phyloP scores from a whole-genome alignment of 2,888 invertebrate species.

The Podotricha telesiphe region DNA sequence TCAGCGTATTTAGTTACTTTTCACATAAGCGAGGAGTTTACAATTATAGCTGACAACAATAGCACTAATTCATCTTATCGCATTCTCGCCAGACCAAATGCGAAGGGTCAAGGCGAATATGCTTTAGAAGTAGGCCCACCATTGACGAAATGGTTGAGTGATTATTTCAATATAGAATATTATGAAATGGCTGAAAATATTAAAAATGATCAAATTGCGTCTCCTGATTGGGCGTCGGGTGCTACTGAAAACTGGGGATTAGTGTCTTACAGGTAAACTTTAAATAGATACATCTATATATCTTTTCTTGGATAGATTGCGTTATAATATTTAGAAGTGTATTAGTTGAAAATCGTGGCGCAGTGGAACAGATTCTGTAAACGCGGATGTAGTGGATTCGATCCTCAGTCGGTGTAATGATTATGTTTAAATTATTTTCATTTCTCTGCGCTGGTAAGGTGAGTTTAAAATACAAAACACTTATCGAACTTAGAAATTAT shows the following conservation, averaged over 20 bases:
- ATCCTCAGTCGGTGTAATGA: too few relatives aligned
- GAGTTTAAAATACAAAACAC: too few relatives aligned
- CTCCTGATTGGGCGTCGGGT: constrained; percentile 78
- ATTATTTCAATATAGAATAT: constrained; percentile 69
- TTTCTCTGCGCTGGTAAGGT: too few relatives aligned
- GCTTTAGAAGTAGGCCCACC: constrained; percentile 74
- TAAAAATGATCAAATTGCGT: constrained; percentile 77
- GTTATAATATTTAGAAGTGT: too few relatives aligned
- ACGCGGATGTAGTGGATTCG: too few relatives aligned
- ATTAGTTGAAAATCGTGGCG: not conserved
- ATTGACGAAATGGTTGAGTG: constrained; percentile 67
- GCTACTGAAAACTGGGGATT: constrained; percentile 80
- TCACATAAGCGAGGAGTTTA: constrained; percentile 74
- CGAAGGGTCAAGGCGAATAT: constrained; percentile 68
- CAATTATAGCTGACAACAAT: constrained; percentile 66
- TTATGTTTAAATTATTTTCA: too few relatives aligned
- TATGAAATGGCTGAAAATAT: constrained; percentile 66
- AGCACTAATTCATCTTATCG: constrained; percentile 61
- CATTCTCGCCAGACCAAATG: constrained; percentile 70
- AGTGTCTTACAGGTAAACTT: constrained; percentile 71
- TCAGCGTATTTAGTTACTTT: constrained; percentile 93
- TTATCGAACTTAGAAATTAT: too few relatives aligned
- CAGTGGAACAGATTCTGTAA: not conserved
- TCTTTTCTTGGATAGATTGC: not conserved
- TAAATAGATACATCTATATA: not conserved